phyloP scores from a whole-genome alignment of 1,140 invertebrate genomes.

The Macrocentrus cingulum region DNA sequence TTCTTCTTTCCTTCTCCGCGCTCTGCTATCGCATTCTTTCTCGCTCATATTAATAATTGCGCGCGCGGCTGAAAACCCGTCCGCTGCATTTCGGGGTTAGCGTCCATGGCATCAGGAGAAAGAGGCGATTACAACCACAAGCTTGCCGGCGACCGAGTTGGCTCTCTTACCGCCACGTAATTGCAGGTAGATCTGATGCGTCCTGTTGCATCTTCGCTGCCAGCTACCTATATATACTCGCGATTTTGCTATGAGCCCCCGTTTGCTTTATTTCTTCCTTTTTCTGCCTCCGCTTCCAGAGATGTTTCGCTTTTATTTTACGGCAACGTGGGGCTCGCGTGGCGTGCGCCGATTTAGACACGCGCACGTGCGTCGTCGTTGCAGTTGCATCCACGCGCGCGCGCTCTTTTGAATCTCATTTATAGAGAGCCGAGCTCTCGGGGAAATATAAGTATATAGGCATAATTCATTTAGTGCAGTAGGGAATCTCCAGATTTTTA shows the following conservation, averaged over 20 bases:
- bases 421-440: no score
- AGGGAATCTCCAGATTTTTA: no score
- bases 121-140: constrained; percentile 13
- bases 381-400: constrained; percentile 16
- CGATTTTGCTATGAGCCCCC: neutral
- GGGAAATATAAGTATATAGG: constrained; percentile 1
- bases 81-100: constrained; percentile 9
- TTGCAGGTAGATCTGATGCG: constrained; percentile 8
- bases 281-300: neutral
- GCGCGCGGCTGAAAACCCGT: constrained; percentile 23
- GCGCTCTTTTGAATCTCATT: neutral
- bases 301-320: constrained; percentile 10
- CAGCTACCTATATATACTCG: no score
- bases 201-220: neutral
- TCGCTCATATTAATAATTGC: constrained; percentile 28
- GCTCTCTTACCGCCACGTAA: constrained; percentile 16
- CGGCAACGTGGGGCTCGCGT: constrained; percentile 11
- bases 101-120: constrained; percentile 4
- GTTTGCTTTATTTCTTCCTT: neutral
- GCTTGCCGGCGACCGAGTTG: constrained; percentile 3
- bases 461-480: no score
- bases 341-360: constrained; percentile 28
- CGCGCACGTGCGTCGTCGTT: constrained; percentile 19
- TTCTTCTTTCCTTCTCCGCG: neutral
- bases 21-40: neutral